Evolutionary conservation across 1,140 invertebrate genomes (phyloP).

Genomic region (Hestina assimilis): DNA sequence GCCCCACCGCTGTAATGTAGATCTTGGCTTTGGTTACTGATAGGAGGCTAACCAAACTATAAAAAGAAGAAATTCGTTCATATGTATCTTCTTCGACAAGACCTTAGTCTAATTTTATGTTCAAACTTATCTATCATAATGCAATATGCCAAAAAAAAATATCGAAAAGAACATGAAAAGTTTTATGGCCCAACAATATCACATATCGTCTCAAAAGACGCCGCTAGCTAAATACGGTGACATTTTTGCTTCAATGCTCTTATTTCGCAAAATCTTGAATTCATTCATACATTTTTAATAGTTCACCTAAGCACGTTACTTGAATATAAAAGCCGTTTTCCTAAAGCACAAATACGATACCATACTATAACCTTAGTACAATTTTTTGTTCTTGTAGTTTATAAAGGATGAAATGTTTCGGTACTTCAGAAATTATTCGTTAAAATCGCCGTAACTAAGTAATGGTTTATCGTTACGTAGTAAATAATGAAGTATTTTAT

Average conservation of each 20-base stretch:
- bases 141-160: neutral
- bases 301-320: neutral
- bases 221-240: constrained; percentile 52
- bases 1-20: constrained; percentile 24
- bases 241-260: constrained; percentile 35
- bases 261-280: constrained; percentile 15
- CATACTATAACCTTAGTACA: neutral
- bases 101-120: constrained; percentile 1
- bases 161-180: too few species aligned
- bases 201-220: constrained; percentile 43
- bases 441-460: neutral
- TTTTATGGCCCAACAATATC: neutral
- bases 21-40: constrained; percentile 30
- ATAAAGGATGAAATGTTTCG: neutral
- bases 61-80: constrained; percentile 54
- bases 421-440: neutral
- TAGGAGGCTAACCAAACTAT: constrained; percentile 67
- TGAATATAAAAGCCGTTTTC: neutral
- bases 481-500: neutral
- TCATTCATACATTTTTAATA: constrained; percentile 11
- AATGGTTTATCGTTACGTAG: neutral
- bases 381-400: neutral
- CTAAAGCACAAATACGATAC: neutral
- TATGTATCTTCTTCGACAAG: too few species aligned
- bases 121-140: constrained; percentile 5